A percentile compares a stretch with the other conserved stretches of the same genome.
These are phyloP conservation scores for Tholera decimalis DNA, from an alignment of 2,888 invertebrate species.

Conservation along the genomic window DNA sequence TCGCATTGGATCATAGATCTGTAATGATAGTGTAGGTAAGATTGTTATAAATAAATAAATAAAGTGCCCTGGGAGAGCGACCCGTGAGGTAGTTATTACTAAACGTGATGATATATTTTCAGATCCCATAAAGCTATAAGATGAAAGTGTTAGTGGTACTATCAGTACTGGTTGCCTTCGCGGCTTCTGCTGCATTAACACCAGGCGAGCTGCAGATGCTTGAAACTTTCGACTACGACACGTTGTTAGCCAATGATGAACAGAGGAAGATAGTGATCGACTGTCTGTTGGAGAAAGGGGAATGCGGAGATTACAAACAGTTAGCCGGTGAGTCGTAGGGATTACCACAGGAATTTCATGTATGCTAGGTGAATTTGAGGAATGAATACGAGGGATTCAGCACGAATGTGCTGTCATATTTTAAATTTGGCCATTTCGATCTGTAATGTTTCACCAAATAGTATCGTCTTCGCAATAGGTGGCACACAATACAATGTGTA, in stretches of 20 bases:
- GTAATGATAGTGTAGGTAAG: no score
- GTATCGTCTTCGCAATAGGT: no score
- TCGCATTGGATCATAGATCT: no score
- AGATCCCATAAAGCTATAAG: conserved; percentile 10
- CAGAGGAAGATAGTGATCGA: conserved; percentile 61
- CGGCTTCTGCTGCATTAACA: conserved; percentile 28
- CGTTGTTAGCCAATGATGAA: conserved; percentile 66
- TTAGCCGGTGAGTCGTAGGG: conserved; percentile 34
- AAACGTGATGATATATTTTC: not conserved
- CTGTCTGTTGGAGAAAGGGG: conserved; percentile 69
- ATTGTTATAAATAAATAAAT: no score
- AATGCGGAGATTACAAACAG: conserved; percentile 35
- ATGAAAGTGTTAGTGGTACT: conserved; percentile 62
- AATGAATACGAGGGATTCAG: no score
- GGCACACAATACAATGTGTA: no score
- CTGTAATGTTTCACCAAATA: no score
- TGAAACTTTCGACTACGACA: conserved; percentile 62
- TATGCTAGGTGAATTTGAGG: no score
- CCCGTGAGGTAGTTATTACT: no score
- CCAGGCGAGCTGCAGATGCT: conserved; percentile 47
- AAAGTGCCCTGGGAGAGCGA: no score
- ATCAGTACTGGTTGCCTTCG: conserved; percentile 31
- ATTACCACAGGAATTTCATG: not conserved
- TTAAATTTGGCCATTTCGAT: no score
- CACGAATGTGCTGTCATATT: no score